These are phyloP conservation scores for Pristionchus fissidentatus DNA, from an alignment of 2,888 invertebrate species.

Conservation along the genomic window DNA sequence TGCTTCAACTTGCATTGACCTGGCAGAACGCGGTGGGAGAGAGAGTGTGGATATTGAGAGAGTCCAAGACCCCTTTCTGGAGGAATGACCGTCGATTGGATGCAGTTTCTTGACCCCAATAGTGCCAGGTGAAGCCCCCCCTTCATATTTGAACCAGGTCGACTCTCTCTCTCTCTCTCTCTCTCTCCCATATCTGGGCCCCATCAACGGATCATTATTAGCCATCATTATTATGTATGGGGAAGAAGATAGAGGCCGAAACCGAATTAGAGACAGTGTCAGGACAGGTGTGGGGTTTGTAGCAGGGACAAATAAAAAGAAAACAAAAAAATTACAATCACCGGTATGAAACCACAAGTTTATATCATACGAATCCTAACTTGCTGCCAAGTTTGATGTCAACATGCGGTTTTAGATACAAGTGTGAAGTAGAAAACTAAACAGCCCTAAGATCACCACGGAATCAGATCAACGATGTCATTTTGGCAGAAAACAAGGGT, in stretches of 20 bases:
- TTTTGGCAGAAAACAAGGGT: not conserved
- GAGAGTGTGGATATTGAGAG: too few species aligned
- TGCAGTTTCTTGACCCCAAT: too few species aligned
- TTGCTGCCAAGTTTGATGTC: not conserved
- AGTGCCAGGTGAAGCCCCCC: conserved; percentile 23
- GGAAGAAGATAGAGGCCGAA: not conserved
- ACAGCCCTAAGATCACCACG: too few species aligned
- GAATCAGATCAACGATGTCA: too few species aligned
- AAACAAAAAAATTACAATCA: not conserved
- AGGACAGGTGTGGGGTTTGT: not conserved
- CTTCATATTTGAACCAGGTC: too few species aligned
- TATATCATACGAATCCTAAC: too few species aligned
- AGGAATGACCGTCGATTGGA: too few species aligned
- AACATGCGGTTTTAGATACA: not conserved
- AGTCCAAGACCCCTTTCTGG: too few species aligned
- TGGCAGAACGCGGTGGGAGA: too few species aligned
- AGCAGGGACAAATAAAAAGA: not conserved
- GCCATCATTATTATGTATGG: conserved; percentile 29
- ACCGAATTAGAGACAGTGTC: not conserved
- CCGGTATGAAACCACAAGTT: too few species aligned
- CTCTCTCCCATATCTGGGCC: not conserved
- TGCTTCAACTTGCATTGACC: too few species aligned
- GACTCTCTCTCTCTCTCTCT: too few species aligned
- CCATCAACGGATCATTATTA: conserved; percentile 37
- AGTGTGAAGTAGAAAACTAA: not conserved